Evolutionary conservation across 1,140 invertebrate species (phyloP).

Genomic region (Mizuhopecten yessoensis): DNA sequence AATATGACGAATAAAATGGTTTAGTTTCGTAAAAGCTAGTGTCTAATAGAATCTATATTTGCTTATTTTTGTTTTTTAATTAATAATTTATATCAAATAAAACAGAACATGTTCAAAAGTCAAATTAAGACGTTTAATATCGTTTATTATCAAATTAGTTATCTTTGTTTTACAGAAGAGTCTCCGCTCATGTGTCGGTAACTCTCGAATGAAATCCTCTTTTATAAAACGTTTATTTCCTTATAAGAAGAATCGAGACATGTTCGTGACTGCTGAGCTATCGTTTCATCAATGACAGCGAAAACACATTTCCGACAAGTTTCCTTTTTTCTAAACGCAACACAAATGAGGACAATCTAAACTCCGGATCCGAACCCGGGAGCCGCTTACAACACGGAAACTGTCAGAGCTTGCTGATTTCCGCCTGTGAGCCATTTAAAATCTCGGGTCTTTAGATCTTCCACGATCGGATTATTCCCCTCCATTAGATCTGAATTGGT

Average conservation of each 20-base stretch:
- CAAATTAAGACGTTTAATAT: too few relatives aligned
- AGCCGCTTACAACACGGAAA: constrained; percentile 15
- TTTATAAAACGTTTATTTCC: not conserved
- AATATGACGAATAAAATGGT: too few relatives aligned
- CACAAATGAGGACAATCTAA: constrained; percentile 22
- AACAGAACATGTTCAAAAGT: too few relatives aligned
- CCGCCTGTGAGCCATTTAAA: not conserved
- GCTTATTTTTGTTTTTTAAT: too few relatives aligned
- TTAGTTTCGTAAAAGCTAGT: too few relatives aligned
- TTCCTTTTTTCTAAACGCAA: constrained; percentile 19
- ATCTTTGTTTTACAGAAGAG: too few relatives aligned
- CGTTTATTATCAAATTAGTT: too few relatives aligned
- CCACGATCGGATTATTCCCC: not conserved
- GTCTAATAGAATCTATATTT: too few relatives aligned
- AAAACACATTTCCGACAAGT: constrained; percentile 17
- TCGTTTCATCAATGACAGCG: constrained; percentile 5
- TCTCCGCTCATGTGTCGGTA: too few relatives aligned
- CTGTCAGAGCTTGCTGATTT: not conserved
- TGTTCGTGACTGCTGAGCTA: not conserved
- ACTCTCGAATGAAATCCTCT: not conserved
- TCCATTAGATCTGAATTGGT: not conserved
- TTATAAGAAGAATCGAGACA: not conserved
- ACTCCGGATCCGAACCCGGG: constrained; percentile 21
- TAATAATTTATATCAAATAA: too few relatives aligned
- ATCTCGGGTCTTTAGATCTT: not conserved